Evolutionary conservation across 2,113 vertebrate genomes (phyloP), one percentile per base, ranked within the genome.

Genomic region (Lepus europaeus): DNA sequence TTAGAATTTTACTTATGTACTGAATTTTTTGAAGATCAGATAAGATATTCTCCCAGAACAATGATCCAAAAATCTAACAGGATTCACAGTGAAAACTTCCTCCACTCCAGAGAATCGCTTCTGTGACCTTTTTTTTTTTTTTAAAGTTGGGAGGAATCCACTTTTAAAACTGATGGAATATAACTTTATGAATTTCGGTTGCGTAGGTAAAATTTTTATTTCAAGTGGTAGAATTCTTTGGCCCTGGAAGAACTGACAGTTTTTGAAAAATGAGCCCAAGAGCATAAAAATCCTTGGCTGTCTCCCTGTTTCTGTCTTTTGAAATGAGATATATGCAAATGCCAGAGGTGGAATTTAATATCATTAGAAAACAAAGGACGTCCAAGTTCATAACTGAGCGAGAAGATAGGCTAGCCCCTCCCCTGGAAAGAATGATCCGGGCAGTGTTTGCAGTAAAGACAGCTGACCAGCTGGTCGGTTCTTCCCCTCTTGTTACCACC

Each of bases 341-440:
- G 31, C 68, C 94, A 94, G 93, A 83, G 53, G 66, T 78, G 22
- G 39, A 83, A 96, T 97, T 92, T 94, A 97, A 72, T 82, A 93
- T 61, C 56, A 20, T 90, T 91, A 76, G 94, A 94, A 97, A 95
- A 95, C 61, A 86, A 95, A 94, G 19, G 70, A 68, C 61, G 86
- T 94, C 79, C 83, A 94, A 96, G 72, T 82, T 61, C 64, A 88
- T 39, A 92, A 90, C 25, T 49, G 76, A 53, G 45, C 77, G 68
- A 92, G 85, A 82, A 90, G 64, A 93, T 53, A 95, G 59, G 25
- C 2, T 86, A 86, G 86, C 53, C 61, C 64, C 33, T 82, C 23
- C 20, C 33, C 8, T 84, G 45, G 86, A 91, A 95, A 90, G 77
- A 64, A 84, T 56, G 90, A 79, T 70, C 96, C 93, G 90, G 79